Conservation (phyloP, 1,140 invertebrate genomes). For the Brachystomella parvula region DNA sequence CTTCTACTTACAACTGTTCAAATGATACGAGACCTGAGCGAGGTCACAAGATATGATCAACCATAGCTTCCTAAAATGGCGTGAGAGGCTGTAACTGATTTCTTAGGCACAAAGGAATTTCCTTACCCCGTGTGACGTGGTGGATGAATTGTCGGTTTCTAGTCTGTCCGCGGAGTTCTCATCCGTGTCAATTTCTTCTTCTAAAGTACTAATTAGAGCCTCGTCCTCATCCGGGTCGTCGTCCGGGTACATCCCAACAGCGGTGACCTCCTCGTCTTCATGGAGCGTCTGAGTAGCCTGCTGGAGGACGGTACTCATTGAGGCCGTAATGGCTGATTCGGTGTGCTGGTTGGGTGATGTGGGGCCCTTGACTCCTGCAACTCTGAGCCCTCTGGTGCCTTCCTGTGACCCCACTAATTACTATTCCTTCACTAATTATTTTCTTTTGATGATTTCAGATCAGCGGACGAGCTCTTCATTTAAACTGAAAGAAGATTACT, state of each 20-base stretch:
- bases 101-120: too few relatives aligned
- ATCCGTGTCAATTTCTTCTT: too few relatives aligned
- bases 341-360: background rate
- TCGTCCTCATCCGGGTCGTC: background rate
- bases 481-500: background rate
- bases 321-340: background rate
- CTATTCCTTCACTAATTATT: background rate
- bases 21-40: too few relatives aligned
- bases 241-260: too few relatives aligned
- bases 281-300: background rate
- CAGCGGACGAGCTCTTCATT: background rate
- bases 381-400: background rate
- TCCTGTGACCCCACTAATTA: background rate
- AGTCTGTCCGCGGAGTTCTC: too few relatives aligned
- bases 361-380: background rate
- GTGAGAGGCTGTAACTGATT: too few relatives aligned
- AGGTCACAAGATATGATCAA: too few relatives aligned
- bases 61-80: too few relatives aligned
- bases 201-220: too few relatives aligned
- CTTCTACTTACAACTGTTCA: too few relatives aligned
- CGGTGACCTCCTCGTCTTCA: background rate
- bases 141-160: background rate
- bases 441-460: too few relatives aligned
- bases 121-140: background rate
- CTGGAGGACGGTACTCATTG: slow-evolving; percentile 5